Evolutionary conservation across 2,113 vertebrate genomes (phyloP), one percentile per base, ranked within the genome.

Genomic region (Chamaea fasciata): DNA sequence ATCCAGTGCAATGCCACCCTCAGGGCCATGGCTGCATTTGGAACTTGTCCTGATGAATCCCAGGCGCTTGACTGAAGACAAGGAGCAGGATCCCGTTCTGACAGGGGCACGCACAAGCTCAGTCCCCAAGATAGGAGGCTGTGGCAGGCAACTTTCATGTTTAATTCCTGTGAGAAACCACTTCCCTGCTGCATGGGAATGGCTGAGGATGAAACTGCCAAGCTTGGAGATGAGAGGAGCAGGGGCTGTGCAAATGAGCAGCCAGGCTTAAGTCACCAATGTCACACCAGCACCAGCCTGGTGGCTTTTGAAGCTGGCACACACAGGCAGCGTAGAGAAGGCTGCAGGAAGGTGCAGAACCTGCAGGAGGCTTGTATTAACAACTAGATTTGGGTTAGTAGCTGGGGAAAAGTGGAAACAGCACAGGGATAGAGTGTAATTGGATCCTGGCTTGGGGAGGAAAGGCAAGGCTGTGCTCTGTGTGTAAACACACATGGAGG

Each of bases 221-320:
- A 47, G 4, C 63, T 17, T 6, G 18, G 69, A 39, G 28, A 16
- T 9, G 20, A 37, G 35, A 67, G 67, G 3, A 68, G 75, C 60
- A 75, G 0, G 4, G 35, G 33, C 27, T 39, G 33, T 23, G 44
- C 30, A 27, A 64, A 57, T 0, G 1, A 62, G 74, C 30, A 27
- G 59, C 14, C 39, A 28, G 56, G 15, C 8, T 27, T 1, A 14
- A 28, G 46, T 26, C 59, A 49, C 46, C 11, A 2, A 10, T 0
- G 11, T 14, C 46, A 30, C 52, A 33, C 10, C 70, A 55, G 42
- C 47, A 30, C 13, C 60, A 20, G 50, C 11, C 2, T 3, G 20
- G 55, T 13, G 39, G 35, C 23, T 46, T 81, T 11, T 7, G 28
- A 52, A 50, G 76, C 64, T 53, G 31, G 37, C 46, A 52, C 55